Evolutionary conservation across 30 jellyfish, hydroid and myxozoan genomes (phyloP).

Genomic region (Aurelia sp.): DNA sequence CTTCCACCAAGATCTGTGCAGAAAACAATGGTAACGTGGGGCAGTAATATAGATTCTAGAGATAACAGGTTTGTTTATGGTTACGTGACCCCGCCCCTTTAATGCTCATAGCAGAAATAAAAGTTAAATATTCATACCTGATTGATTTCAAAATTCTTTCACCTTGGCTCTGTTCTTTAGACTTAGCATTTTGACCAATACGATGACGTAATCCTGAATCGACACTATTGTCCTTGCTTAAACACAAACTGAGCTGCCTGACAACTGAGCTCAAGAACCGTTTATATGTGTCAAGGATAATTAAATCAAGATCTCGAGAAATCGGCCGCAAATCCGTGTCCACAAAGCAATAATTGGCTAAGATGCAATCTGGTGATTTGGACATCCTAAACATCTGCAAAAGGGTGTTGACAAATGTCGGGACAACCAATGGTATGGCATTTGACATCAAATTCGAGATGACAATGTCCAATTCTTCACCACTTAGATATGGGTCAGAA

Average conservation of each 20-base stretch:
- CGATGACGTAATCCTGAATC: slow-evolving; percentile 57
- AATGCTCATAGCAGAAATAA: no score
- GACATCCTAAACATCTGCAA: background rate
- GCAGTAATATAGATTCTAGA: no score
- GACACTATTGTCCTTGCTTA: slow-evolving; percentile 63
- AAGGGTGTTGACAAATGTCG: slow-evolving; percentile 21
- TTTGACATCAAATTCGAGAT: slow-evolving; percentile 18
- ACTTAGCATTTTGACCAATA: slow-evolving; percentile 77
- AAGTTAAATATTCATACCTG: slow-evolving; percentile 2
- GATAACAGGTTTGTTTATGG: no score
- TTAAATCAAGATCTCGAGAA: background rate
- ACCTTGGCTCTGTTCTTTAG: slow-evolving; percentile 43
- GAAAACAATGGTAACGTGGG: no score
- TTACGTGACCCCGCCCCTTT: no score
- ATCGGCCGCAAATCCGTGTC: background rate
- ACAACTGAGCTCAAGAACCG: slow-evolving; percentile 89
- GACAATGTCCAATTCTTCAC: slow-evolving; percentile 13
- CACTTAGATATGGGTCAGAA: background rate
- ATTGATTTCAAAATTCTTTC: slow-evolving; percentile 60
- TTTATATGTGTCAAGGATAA: slow-evolving; percentile 22
- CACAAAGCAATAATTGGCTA: background rate
- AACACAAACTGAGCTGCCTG: slow-evolving; percentile 75
- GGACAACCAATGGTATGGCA: slow-evolving; percentile 21
- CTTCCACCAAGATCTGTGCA: no score
- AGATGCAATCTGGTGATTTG: background rate